Base-by-base conservation (phyloP, 2,797 vertebrate species). In the Scleropages formosus region DNA sequence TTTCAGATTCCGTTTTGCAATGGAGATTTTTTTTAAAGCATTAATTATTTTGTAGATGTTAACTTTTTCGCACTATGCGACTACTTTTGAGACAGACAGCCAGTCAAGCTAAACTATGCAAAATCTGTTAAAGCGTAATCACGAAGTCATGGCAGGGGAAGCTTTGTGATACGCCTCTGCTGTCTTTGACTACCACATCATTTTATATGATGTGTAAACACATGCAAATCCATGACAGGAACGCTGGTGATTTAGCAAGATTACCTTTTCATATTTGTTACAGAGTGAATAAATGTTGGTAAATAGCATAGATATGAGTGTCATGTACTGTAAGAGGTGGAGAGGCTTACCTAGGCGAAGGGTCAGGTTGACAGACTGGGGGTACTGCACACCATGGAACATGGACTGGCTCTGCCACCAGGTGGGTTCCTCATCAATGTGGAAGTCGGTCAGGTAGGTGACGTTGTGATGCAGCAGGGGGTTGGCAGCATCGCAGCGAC, bases 351-450 rank as follows among this genome's bases (percentile, higher is more conserved):
- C 95, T 76, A 98, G 86, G 72, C 83, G 89, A 10, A 98, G 92
- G 7, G 93, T 96, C 85, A 98, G 86, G 89, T 94, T 97, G 85
- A 98, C 92, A 0, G 94, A 95, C 80, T 87, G 93, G 59, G 96
- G 96, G 84, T 95, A 77, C 90, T 98, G 96, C 79, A 98, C 86
- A 0, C 94, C 92, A 0, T 94, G 95, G 76, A 89, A 95, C 96
- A 98, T 98, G 83, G 96, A 95, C 83, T 96, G 96, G 86, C 96
- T 98, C 88, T 98, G 96, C 96, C 96, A 98, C 95, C 95, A 98
- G 16, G 94, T 98, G 80, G 90, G 92, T 79, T 96, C 96, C 66
- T 96, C 95, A 3, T 92, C 92, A 75, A 87, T 94, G 88, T 98
- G 90, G 88, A 98, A 98, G 88, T 98, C 96, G 0, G 94, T 96